These are phyloP conservation scores for Acromyrmex echinatior DNA, from an alignment of 1,140 invertebrate species.

Conservation along the genomic window DNA sequence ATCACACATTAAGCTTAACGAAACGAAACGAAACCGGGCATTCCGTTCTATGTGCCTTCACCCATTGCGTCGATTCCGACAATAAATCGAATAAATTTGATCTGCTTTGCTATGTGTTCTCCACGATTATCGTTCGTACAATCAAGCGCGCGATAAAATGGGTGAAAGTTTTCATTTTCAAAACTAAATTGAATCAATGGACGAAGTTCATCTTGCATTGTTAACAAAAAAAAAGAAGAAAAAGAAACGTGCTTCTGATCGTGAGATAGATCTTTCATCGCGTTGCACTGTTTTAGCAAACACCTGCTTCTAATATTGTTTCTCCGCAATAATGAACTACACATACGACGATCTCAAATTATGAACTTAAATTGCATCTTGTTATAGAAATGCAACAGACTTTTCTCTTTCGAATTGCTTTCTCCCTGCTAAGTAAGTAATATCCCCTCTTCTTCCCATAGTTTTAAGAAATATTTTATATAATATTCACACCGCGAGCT, in stretches of 20 bases:
- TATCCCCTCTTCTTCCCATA: not conserved
- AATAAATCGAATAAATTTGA: slow-evolving; percentile 50
- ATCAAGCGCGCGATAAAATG: slow-evolving; percentile 22
- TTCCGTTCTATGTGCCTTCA: slow-evolving; percentile 32
- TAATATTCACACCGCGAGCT: not conserved
- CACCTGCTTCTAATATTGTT: slow-evolving; percentile 7
- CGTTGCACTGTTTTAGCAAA: slow-evolving; percentile 19
- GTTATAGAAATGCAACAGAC: slow-evolving; percentile 15
- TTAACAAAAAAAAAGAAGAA: slow-evolving; percentile 6
- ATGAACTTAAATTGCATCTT: slow-evolving; percentile 23
- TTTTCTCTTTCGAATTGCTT: slow-evolving; percentile 16
- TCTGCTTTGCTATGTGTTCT: slow-evolving; percentile 13
- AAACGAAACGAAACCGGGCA: slow-evolving; percentile 40
- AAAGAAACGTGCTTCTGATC: not conserved
- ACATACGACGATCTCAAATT: not conserved
- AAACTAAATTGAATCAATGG: slow-evolving; percentile 25
- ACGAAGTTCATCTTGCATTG: slow-evolving; percentile 6
- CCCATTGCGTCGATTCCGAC: not conserved
- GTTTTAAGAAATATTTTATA: not conserved
- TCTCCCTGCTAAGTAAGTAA: not conserved
- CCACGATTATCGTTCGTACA: slow-evolving; percentile 26
- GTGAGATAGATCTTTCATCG: slow-evolving; percentile 17
- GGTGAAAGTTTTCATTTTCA: slow-evolving; percentile 53
- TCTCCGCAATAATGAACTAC: slow-evolving; percentile 18
- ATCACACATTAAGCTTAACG: slow-evolving; percentile 46